Evolutionary conservation across 2,113 vertebrate genomes (phyloP), one percentile per base, ranked within the genome.

Genomic region (Campylorhamphus procurvoides): DNA sequence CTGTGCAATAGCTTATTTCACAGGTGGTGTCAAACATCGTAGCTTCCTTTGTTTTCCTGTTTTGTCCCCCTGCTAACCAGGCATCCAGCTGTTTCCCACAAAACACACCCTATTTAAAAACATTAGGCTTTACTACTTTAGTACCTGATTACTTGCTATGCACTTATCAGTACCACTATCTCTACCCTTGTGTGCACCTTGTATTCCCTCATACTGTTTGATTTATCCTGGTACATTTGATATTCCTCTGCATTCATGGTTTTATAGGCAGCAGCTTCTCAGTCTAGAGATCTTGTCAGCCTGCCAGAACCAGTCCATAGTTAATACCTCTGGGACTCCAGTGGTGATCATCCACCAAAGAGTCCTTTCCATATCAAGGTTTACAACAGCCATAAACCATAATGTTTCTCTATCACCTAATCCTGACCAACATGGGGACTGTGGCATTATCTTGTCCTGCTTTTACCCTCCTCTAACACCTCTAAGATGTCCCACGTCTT

Each of bases 361-460:
- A 35, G 25, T 40, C 9, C 42, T 49, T 44, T 25, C 60, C 13
- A 58, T 18, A 10, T 4, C 18, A 82, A 75, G 24, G 60, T 18
- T 85, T 27, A 14, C 50, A 47, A 20, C 19, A 67, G 47, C 37
- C 18, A 29, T 12, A 53, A 73, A 67, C 8, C 20, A 33, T 23
- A 39, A 12, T 11, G 39, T 69, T 86, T 60, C 39, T 37, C 24
- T 17, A 1, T 16, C 53, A 76, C 59, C 31, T 24, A n/a, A 56
- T 18, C 19, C 13, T 0, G 0, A 28, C 11, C 8, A 7, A 71
- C 18, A 33, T 3, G 3, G 4, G 58, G 56, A 71, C 29, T 58
- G 15, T 23, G 28, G 22, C 58, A 84, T 79, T 59, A 49, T 20
- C 37, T 71, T 66, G 31, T 12, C 47, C 35, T 31, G 37, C 50